phyloP scores from a whole-genome alignment of 2,888 invertebrate species.

The Hyposoter didymator region DNA sequence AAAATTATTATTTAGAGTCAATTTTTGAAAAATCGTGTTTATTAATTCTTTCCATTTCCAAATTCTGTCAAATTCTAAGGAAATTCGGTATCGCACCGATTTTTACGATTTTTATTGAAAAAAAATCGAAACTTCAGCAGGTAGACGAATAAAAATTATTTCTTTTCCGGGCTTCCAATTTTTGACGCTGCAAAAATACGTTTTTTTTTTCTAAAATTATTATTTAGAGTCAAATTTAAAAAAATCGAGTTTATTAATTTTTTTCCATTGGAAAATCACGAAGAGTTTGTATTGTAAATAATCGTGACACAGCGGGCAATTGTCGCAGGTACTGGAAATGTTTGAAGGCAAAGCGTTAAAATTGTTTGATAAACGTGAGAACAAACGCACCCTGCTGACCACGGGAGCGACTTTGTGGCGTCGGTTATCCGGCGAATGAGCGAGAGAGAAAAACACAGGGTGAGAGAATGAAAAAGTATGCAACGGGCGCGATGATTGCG shows the following conservation, averaged over 20 bases:
- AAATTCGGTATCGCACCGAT: too few relatives aligned
- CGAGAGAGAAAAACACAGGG: conserved; percentile 3
- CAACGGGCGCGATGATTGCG: conserved; percentile 67
- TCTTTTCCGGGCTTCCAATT: too few relatives aligned
- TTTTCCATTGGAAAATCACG: neutral
- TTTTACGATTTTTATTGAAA: too few relatives aligned
- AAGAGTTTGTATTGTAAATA: neutral
- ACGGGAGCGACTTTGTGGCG: conserved; percentile 57
- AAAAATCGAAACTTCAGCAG: too few relatives aligned
- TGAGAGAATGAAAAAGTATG: conserved; percentile 75
- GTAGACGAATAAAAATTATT: too few relatives aligned
- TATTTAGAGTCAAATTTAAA: too few relatives aligned
- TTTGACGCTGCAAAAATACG: too few relatives aligned
- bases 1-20: too few relatives aligned
- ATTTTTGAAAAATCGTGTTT: neutral
- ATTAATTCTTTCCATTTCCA: neutral
- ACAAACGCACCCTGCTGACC: conserved; percentile 49
- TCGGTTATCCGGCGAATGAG: conserved; percentile 58
- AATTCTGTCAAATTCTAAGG: too few relatives aligned
- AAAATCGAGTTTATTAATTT: neutral
- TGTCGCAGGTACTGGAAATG: neutral
- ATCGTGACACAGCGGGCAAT: neutral
- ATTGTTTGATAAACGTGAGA: conserved; percentile 10
- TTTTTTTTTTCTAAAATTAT: too few relatives aligned
- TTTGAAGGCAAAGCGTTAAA: conserved; percentile 8